phyloP scores from a whole-genome alignment of 2,888 invertebrate genomes.

The Papilio protenor region DNA sequence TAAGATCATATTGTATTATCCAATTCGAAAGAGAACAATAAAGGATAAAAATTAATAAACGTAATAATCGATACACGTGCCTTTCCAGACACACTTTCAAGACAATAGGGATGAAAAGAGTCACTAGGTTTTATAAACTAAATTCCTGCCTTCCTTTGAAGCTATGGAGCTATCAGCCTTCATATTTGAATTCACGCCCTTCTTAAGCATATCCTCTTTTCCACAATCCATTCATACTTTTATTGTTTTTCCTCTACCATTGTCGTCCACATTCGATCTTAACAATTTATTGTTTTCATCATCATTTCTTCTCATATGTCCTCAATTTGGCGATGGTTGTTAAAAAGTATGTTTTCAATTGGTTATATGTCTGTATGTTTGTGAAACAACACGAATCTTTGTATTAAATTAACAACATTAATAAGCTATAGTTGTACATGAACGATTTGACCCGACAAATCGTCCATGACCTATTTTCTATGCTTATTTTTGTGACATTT shows the following conservation, averaged over 20 bases:
- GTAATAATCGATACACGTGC: background rate
- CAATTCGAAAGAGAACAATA: background rate
- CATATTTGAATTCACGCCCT: no score
- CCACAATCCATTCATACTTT: no score
- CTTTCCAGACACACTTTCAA: background rate
- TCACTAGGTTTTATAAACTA: background rate
- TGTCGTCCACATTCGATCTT: no score
- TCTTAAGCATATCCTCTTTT: no score
- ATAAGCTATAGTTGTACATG: background rate
- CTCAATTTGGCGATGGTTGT: background rate
- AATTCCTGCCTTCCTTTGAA: background rate
- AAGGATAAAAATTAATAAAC: background rate
- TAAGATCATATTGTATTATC: background rate
- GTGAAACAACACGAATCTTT: background rate
- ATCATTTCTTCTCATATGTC: no score
- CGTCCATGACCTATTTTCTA: slow-evolving; percentile 5
- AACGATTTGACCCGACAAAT: background rate
- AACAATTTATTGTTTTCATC: no score
- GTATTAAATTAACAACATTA: background rate
- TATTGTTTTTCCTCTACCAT: no score
- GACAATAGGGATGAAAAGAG: background rate
- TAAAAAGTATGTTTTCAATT: background rate
- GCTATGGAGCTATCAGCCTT: no score
- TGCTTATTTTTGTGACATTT: background rate
- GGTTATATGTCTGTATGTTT: background rate